A percentile compares a stretch with the other conserved stretches of the same genome.
Conservation (phyloP, 2,888 invertebrate genomes). For the Agrotis clavis region DNA sequence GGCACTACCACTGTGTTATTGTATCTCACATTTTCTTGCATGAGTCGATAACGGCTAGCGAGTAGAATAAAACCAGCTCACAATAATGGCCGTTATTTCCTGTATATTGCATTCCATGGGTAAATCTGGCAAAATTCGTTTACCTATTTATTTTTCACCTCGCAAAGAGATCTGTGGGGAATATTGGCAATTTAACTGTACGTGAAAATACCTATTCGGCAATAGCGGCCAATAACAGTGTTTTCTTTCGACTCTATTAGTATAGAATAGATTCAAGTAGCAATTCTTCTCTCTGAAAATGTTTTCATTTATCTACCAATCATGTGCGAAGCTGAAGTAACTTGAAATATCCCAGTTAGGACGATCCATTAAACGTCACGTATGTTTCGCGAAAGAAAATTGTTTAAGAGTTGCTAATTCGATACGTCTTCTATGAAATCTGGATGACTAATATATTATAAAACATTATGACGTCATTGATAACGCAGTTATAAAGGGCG, state of each 20-base stretch:
- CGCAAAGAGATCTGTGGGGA: constrained; percentile 74
- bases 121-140: constrained; percentile 90
- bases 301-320: constrained; percentile 41
- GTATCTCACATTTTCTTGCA: constrained; percentile 82
- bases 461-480: constrained; percentile 65
- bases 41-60: constrained; percentile 84
- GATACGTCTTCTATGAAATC: constrained; percentile 26
- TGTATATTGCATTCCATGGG: constrained; percentile 76
- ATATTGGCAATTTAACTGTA: constrained; percentile 79
- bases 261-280: constrained; percentile 70
- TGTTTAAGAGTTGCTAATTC: constrained; percentile 23
- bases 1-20: constrained; percentile 76
- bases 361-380: neutral
- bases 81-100: constrained; percentile 89
- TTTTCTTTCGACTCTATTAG: constrained; percentile 77
- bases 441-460: constrained; percentile 38
- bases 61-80: constrained; percentile 80
- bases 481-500: constrained; percentile 45
- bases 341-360: neutral
- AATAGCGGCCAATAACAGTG: constrained; percentile 86
- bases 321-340: constrained; percentile 40
- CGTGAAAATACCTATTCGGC: constrained; percentile 76
- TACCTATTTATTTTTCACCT: constrained; percentile 70
- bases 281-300: constrained; percentile 59
- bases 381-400: constrained; percentile 16